These are phyloP conservation scores for Microtus montanus DNA, from an alignment of 2,113 vertebrate genomes.

Conservation along the genomic window DNA sequence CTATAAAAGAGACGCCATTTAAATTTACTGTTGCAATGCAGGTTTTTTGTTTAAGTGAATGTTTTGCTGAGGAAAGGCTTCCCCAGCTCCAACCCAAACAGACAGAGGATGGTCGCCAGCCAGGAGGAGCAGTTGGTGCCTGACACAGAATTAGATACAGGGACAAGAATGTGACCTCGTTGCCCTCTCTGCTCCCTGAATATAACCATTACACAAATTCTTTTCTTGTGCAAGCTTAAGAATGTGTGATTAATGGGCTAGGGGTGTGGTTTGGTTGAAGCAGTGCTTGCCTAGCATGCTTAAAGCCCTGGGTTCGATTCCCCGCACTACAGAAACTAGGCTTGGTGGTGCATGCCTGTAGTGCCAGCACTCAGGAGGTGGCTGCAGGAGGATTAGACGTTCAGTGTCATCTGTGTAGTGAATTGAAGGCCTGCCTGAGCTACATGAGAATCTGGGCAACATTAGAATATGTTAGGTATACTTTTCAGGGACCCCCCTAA, in stretches of 20 bases:
- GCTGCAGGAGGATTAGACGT: background rate
- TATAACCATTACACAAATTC: slow-evolving; percentile 57
- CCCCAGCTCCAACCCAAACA: background rate
- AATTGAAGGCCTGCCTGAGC: background rate
- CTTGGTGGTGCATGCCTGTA: background rate
- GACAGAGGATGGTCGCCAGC: background rate
- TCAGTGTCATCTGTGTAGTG: background rate
- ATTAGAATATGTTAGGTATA: background rate
- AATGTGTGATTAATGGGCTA: slow-evolving; percentile 31
- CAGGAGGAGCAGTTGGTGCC: background rate
- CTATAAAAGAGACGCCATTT: background rate
- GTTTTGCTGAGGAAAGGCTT: background rate
- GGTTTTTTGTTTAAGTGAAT: background rate
- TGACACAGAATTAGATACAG: slow-evolving; percentile 33
- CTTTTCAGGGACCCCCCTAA: slow-evolving; percentile 11
- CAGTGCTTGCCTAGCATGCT: background rate
- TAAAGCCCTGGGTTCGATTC: background rate
- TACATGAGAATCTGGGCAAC: background rate
- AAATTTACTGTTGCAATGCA: background rate
- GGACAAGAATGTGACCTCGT: slow-evolving; percentile 53
- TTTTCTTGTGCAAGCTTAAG: slow-evolving; percentile 30
- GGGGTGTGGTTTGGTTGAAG: background rate
- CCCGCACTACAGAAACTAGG: background rate
- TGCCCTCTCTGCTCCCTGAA: slow-evolving; percentile 22
- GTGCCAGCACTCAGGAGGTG: background rate